Base-by-base conservation (phyloP, 2,797 vertebrate species). In the Falco berigora region DNA sequence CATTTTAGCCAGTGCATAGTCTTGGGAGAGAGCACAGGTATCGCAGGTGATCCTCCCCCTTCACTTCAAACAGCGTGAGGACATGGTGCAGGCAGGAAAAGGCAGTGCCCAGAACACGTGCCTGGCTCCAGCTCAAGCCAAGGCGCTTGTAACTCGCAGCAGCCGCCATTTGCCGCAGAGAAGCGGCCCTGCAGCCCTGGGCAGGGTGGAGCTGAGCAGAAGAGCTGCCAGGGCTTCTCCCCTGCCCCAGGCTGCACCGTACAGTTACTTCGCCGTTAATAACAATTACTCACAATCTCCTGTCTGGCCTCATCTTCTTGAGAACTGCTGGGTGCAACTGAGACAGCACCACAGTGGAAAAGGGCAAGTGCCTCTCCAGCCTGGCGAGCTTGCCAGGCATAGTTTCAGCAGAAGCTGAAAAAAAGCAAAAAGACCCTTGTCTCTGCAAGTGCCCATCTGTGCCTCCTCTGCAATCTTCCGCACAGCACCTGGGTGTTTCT, bases 391-490 rank as follows among this genome's bases (percentile, higher is more conserved):
- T 59, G 40, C 46, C 22, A 47, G 44, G 18, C 28, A 25, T 8
- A 32, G 21, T 68, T 77, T 49, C 50, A 55, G 40, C 55, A 81
- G 50, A 56, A 62, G 14, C 22, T 66, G 61, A 18, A 66, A n/a
- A 74, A 79, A 52, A 9, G 0, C 27, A 40, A 47, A 28, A 53
- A 75, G 30, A 53, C 14, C 6, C 5, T 59, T 67, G 32, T 36
- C 22, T 68, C 12, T 72, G 32, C 1, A 2, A 59, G 19, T 38
- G 16, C 10, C 34, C 0, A 0, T 40, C 56, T 55, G 30, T 77
- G 27, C 49, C 24, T 63, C 20, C 19, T 68, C 53, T 44, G 32
- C 47, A 17, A 14, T 20, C 24, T 34, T 23, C 8, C 3, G 2
- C 27, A 16, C 47, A 82, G n/a, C 19, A 36, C 17, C 9, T 21